These are phyloP conservation scores for Calameuta idolon DNA, from an alignment of 2,888 invertebrate species.

Conservation along the genomic window DNA sequence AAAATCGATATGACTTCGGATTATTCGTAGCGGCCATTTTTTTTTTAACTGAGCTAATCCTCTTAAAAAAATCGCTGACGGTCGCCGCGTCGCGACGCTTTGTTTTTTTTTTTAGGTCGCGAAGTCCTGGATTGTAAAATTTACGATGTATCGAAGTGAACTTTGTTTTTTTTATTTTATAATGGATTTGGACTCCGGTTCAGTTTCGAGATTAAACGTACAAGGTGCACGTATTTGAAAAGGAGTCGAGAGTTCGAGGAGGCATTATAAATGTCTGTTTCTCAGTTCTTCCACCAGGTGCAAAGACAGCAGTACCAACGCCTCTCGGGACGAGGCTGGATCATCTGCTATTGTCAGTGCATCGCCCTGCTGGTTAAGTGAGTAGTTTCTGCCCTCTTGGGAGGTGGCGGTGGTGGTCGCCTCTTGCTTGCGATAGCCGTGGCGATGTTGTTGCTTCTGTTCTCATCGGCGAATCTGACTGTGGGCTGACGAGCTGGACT, in stretches of 20 bases:
- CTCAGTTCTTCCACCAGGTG: slow-evolving; percentile 59
- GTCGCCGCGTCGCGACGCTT: no score
- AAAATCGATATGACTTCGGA: not conserved
- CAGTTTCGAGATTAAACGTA: not conserved
- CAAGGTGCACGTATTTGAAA: not conserved
- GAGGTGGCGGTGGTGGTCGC: slow-evolving; percentile 90
- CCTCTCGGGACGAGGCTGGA: slow-evolving; percentile 55
- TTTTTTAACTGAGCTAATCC: no score
- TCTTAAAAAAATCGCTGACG: not conserved
- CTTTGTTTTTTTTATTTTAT: not conserved
- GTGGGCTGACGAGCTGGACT: slow-evolving; percentile 52
- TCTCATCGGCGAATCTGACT: slow-evolving; percentile 57
- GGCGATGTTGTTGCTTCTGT: slow-evolving; percentile 61
- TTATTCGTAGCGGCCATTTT: not conserved
- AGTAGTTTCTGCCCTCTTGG: slow-evolving; percentile 89
- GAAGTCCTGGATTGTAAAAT: not conserved
- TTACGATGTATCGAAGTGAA: not conserved
- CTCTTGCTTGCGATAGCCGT: slow-evolving; percentile 71
- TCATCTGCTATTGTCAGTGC: slow-evolving; percentile 66
- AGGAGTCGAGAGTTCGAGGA: not conserved
- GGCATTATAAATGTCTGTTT: not conserved
- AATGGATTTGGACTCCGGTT: not conserved
- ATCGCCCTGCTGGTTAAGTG: slow-evolving; percentile 74
- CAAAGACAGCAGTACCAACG: slow-evolving; percentile 61
- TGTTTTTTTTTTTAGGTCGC: not conserved